Percentiles rank a stretch among this genome's conserved stretches.
These are phyloP conservation scores for Erythrocebus patas DNA, from an alignment of 2,113 vertebrate genomes.

Conservation along the genomic window DNA sequence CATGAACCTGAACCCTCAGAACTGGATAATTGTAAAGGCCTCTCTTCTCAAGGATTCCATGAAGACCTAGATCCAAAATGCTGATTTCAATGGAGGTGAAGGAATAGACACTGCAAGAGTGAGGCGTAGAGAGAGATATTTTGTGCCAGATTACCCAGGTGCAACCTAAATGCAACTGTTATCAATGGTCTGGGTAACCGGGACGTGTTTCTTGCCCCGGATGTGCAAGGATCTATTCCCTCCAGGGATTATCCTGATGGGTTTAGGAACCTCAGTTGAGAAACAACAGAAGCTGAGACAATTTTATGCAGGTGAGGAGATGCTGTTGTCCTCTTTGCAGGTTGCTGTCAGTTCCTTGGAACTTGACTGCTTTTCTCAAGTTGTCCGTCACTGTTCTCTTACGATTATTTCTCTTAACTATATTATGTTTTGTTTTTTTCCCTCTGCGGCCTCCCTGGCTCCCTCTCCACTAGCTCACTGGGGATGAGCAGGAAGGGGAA, in stretches of 20 bases:
- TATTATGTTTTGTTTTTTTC: not conserved
- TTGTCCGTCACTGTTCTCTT: slow-evolving; percentile 50
- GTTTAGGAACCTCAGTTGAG: not conserved
- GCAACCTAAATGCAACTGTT: not conserved
- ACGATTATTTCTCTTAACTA: slow-evolving; percentile 47
- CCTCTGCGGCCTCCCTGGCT: slow-evolving; percentile 20
- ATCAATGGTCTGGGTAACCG: not conserved
- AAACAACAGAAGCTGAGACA: slow-evolving; percentile 9
- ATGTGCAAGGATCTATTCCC: not conserved
- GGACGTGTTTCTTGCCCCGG: not conserved
- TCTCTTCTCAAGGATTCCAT: slow-evolving; percentile 57
- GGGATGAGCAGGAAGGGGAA: not conserved
- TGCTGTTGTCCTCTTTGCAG: slow-evolving; percentile 28
- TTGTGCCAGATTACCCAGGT: slow-evolving; percentile 8
- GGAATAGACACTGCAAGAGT: not conserved
- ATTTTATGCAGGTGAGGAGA: slow-evolving; percentile 27
- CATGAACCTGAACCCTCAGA: slow-evolving; percentile 35
- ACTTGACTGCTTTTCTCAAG: slow-evolving; percentile 59
- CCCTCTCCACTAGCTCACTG: slow-evolving; percentile 11
- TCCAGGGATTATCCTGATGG: not conserved
- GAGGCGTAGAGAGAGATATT: slow-evolving; percentile 1
- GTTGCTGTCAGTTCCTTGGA: slow-evolving; percentile 58
- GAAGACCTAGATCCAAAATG: slow-evolving; percentile 52
- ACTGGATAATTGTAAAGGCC: slow-evolving; percentile 49
- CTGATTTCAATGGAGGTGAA: slow-evolving; percentile 65